A percentile compares a stretch with the other conserved stretches of the same genome.
Conservation (phyloP, 1,140 invertebrate species). For the Zophobas atratus region DNA sequence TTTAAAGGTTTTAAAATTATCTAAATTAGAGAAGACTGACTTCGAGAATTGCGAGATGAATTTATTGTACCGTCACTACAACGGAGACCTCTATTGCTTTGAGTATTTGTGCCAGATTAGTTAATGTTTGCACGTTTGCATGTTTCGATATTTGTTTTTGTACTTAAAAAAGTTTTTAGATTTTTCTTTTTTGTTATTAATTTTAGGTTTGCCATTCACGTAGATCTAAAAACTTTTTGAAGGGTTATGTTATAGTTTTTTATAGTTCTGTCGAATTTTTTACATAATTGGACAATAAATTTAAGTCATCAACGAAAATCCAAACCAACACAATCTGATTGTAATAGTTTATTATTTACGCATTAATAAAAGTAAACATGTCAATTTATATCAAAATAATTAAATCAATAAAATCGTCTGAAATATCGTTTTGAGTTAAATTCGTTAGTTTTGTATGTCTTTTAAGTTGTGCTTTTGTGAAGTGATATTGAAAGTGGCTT, state of each 20-base stretch:
- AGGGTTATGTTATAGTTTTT: conserved; percentile 29
- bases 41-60: conserved; percentile 23
- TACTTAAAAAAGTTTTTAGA: conserved; percentile 51
- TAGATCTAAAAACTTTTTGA: conserved; percentile 41
- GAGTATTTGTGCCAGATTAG: conserved; percentile 31
- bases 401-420: conserved; percentile 23
- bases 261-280: conserved; percentile 22
- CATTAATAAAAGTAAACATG: conserved; percentile 37
- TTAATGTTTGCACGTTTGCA: conserved; percentile 47
- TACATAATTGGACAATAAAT: conserved; percentile 44
- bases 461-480: conserved; percentile 55
- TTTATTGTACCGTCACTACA: neutral
- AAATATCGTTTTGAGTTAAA: conserved; percentile 38
- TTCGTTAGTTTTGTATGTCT: conserved; percentile 24
- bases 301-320: conserved; percentile 40
- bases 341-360: conserved; percentile 33
- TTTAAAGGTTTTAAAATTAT: conserved; percentile 30
- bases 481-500: conserved; percentile 49
- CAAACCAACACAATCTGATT: conserved; percentile 30
- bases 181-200: conserved; percentile 14
- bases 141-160: conserved; percentile 45
- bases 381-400: conserved; percentile 44
- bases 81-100: conserved; percentile 42
- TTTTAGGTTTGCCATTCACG: conserved; percentile 2
- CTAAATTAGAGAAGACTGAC: conserved; percentile 23